These are phyloP conservation scores for Melinaea marsaeus DNA, from an alignment of 2,888 invertebrate genomes.

Conservation along the genomic window DNA sequence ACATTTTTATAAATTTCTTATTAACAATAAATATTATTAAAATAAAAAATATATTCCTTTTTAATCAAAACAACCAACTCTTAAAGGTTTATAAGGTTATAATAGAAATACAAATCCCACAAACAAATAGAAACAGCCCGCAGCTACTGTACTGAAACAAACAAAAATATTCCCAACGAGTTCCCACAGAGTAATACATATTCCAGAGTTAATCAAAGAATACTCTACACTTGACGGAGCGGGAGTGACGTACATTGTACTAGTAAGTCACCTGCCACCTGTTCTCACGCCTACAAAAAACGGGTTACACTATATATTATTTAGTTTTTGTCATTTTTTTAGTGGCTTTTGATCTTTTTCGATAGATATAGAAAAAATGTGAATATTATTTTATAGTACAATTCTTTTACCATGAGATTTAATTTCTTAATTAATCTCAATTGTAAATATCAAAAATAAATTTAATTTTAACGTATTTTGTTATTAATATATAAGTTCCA, in stretches of 20 bases:
- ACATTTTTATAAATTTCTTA: too few species aligned
- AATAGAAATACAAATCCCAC: background rate
- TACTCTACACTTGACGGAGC: conserved; percentile 18
- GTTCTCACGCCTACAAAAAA: conserved; percentile 68
- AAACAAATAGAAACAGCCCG: background rate
- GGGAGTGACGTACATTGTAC: conserved; percentile 16
- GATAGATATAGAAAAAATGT: background rate
- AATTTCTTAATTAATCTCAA: too few species aligned
- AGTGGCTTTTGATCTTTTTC: conserved; percentile 10
- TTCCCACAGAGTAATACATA: conserved; percentile 22
- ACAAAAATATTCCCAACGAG: conserved; percentile 14
- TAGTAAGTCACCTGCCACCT: conserved; percentile 52
- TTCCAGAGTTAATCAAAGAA: conserved; percentile 20
- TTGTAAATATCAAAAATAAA: too few species aligned
- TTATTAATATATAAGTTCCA: too few species aligned
- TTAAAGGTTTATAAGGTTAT: too few species aligned
- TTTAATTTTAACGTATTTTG: too few species aligned
- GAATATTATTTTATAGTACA: too few species aligned
- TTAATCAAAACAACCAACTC: too few species aligned
- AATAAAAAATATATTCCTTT: too few species aligned
- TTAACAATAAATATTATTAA: too few species aligned
- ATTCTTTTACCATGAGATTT: too few species aligned
- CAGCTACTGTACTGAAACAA: background rate
- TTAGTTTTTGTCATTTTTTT: conserved; percentile 35
- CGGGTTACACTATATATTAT: conserved; percentile 46